Evolutionary conservation across 1,140 invertebrate genomes (phyloP).

Genomic region (Conopomorpha cramerella): DNA sequence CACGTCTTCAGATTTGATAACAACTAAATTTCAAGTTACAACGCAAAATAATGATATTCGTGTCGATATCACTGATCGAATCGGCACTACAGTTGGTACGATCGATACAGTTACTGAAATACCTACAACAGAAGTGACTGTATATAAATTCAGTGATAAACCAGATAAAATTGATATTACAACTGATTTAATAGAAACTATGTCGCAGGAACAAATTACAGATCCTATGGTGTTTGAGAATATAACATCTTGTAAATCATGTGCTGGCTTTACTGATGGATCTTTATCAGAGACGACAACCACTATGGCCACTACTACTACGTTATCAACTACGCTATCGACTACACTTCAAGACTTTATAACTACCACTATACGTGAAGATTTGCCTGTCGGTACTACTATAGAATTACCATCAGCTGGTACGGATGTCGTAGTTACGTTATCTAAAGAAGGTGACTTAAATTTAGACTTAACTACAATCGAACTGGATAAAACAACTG

Average conservation of each 20-base stretch:
- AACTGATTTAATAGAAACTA: no score
- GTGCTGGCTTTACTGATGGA: no score
- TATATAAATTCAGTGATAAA: neutral
- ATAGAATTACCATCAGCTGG: slow-evolving; percentile 6
- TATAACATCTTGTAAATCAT: no score
- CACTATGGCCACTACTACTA: no score
- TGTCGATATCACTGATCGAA: slow-evolving; percentile 1
- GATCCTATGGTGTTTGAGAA: no score
- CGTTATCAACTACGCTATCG: no score
- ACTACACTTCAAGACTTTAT: no score
- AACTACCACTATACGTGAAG: slow-evolving; percentile 7
- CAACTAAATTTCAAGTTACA: neutral
- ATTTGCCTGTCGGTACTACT: slow-evolving; percentile 4
- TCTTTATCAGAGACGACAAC: no score
- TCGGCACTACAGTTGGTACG: neutral
- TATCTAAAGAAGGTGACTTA: slow-evolving; percentile 9
- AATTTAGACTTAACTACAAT: slow-evolving; percentile 4
- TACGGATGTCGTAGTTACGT: slow-evolving; percentile 2
- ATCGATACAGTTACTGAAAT: slow-evolving; percentile 2
- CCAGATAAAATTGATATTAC: neutral
- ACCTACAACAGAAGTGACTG: neutral
- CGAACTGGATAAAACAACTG: slow-evolving; percentile 4
- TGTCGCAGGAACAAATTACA: no score
- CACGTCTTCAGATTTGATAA: neutral
- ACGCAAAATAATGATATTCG: slow-evolving; percentile 2